Evolutionary conservation across 2,797 vertebrate species (phyloP).

Genomic region (Fratercula arctica): DNA sequence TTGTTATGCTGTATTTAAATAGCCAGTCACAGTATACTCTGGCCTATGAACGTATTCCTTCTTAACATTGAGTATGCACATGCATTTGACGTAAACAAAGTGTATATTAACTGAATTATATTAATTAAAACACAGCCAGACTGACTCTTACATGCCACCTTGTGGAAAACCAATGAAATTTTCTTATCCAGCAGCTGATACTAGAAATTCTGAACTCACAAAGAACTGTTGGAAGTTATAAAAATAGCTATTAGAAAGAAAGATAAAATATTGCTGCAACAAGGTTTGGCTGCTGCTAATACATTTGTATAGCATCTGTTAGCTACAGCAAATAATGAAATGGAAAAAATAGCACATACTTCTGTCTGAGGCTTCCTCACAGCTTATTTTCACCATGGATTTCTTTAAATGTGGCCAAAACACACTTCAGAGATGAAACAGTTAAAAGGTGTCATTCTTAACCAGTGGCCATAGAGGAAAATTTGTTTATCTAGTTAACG

Average conservation of each 20-base stretch:
- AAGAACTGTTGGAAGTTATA: not conserved
- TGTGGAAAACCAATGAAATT: conserved; percentile 54
- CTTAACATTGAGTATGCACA: not conserved
- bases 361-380: not conserved
- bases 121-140: conserved; percentile 24
- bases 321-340: no score
- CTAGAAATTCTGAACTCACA: not conserved
- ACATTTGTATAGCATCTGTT: not conserved
- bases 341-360: not conserved
- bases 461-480: not conserved
- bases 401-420: not conserved
- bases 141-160: conserved; percentile 60
- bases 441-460: not conserved
- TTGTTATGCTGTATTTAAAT: not conserved
- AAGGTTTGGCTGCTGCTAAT: not conserved
- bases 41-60: not conserved
- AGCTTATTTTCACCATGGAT: not conserved
- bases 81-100: not conserved
- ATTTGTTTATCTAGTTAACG: not conserved
- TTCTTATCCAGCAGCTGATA: not conserved
- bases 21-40: not conserved
- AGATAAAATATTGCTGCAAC: not conserved
- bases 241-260: not conserved
- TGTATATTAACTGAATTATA: not conserved
- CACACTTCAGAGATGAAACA: not conserved